Base-by-base conservation (phyloP, 2,113 vertebrate genomes). In the Zosterops japonicus region DNA sequence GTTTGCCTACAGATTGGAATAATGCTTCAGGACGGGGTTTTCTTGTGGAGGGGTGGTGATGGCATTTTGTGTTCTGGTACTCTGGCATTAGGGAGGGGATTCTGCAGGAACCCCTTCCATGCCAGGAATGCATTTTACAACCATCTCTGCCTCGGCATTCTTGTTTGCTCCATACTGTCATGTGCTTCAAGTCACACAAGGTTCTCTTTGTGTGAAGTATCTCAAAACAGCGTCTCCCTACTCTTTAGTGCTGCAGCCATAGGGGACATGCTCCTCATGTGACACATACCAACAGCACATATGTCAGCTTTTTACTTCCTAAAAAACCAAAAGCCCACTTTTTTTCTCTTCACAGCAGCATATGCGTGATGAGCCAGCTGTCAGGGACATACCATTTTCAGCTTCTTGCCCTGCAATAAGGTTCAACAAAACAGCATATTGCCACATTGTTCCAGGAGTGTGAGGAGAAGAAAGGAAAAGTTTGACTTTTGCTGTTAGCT, bases 31-130 rank as follows among this genome's bases (percentile, higher is more conserved):
- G 41, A 46, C 41, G 25, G 14, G 5, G 6, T 7, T 35, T 52
- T 69, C 49, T 29, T 42, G 14, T 18, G 31, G 29, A 36, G 52
- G 46, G 16, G 5, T 35, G 18, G 12, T 6, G 31, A 61, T 6
- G 41, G 36, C 31, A 55, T 42, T 77, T 23, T 12, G 25, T 69
- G 35, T 36, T 41, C 55, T 55, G 25, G 14, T 76, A 35, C 24
- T 7, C 27, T 4, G 12, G 49, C 23, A 25, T 0, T 2, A 25
- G 19, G 0, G 0, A 27, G 9, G 25, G 11, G 8, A 60, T 18
- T 18, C 83, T 31, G 3, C 1, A 68, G 39, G 25, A 68, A 63
- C 8, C 22, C 29, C 27, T 27, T 13, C 35, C n/a, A 9, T 1
- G 1, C 15, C 69, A 69, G 18, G 18, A 77, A 64, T 4, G 49